Percentiles rank a stretch among this genome's conserved stretches.
phyloP scores from a whole-genome alignment of 2,888 invertebrate species.

The Iphiclides podalirius region DNA sequence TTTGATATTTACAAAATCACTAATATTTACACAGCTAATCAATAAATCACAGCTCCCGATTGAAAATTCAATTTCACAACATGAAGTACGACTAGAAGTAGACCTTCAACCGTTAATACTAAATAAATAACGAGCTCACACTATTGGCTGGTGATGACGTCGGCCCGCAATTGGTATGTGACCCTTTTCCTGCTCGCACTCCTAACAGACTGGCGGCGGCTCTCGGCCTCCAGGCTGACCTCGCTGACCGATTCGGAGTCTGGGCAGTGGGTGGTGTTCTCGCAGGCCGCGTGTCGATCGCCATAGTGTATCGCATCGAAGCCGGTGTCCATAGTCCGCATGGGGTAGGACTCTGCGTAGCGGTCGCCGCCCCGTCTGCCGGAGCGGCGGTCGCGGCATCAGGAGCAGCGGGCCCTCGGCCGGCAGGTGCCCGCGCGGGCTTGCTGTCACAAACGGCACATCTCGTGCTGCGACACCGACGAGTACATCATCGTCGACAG shows the following conservation, averaged over 20 bases:
- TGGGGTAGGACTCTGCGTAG: constrained; percentile 48
- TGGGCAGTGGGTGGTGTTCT: constrained; percentile 45
- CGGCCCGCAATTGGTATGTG: constrained; percentile 59
- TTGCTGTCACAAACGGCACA: constrained; percentile 85
- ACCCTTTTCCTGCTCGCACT: constrained; percentile 52
- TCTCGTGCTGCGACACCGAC: constrained; percentile 83
- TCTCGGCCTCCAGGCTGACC: constrained; percentile 66
- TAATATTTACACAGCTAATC: constrained; percentile 56
- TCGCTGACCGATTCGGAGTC: constrained; percentile 69
- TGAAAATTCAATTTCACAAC: constrained; percentile 39
- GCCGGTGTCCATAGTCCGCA: constrained; percentile 48
- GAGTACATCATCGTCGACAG: constrained; percentile 81
- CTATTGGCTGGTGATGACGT: constrained; percentile 55
- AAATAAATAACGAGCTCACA: constrained; percentile 13
- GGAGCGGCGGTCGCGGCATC: constrained; percentile 67
- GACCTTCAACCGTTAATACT: constrained; percentile 8
- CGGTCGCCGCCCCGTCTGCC: constrained; percentile 48
- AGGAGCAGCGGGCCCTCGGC: constrained; percentile 61
- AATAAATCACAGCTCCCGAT: constrained; percentile 76
- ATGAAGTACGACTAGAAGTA: constrained; percentile 25
- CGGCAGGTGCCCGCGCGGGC: constrained; percentile 68
- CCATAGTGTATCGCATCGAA: constrained; percentile 61
- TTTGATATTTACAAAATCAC: constrained; percentile 36
- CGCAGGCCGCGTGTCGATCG: constrained; percentile 48
- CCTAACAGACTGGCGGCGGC: constrained; percentile 57